A percentile compares a stretch with the other conserved stretches of the same genome.
These are phyloP conservation scores for Hoplostethus mediterraneus DNA, from an alignment of 2,797 vertebrate genomes.

Conservation along the genomic window DNA sequence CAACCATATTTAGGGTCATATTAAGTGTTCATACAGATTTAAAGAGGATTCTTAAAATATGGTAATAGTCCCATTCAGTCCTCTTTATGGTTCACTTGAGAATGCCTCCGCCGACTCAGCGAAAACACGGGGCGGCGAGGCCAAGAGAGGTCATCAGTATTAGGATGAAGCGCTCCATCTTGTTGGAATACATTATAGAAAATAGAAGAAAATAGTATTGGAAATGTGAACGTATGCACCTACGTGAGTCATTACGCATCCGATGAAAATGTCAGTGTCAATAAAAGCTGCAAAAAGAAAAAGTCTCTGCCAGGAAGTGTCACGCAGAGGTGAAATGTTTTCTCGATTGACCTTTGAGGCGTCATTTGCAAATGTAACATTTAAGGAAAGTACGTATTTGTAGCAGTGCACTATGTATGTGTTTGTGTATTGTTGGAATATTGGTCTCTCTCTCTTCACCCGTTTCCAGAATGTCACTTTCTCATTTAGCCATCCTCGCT, in stretches of 20 bases:
- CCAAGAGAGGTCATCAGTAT: slow-evolving; percentile 39
- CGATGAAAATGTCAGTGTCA: slow-evolving; percentile 54
- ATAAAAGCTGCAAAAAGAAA: slow-evolving; percentile 28
- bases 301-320: slow-evolving; percentile 42
- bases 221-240: slow-evolving; percentile 35
- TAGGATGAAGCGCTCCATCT: slow-evolving; percentile 45
- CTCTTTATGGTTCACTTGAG: slow-evolving; percentile 51
- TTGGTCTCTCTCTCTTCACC: slow-evolving; percentile 2
- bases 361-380: slow-evolving; percentile 43
- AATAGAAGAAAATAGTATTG: slow-evolving; percentile 26
- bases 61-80: slow-evolving; percentile 60
- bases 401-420: too few species aligned
- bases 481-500: slow-evolving; percentile 24
- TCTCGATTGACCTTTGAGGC: slow-evolving; percentile 58
- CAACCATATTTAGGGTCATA: slow-evolving; percentile 51
- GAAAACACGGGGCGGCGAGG: slow-evolving; percentile 45
- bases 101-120: slow-evolving; percentile 45
- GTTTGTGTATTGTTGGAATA: slow-evolving; percentile 34
- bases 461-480: slow-evolving; percentile 15
- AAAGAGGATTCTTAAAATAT: slow-evolving; percentile 57
- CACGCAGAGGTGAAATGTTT: slow-evolving; percentile 43
- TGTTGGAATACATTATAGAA: slow-evolving; percentile 32
- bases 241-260: neutral
- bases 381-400: slow-evolving; percentile 22
- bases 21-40: slow-evolving; percentile 44